These are phyloP conservation scores for Furcifer pardalis DNA, from an alignment of 2,797 vertebrate genomes.

Conservation along the genomic window DNA sequence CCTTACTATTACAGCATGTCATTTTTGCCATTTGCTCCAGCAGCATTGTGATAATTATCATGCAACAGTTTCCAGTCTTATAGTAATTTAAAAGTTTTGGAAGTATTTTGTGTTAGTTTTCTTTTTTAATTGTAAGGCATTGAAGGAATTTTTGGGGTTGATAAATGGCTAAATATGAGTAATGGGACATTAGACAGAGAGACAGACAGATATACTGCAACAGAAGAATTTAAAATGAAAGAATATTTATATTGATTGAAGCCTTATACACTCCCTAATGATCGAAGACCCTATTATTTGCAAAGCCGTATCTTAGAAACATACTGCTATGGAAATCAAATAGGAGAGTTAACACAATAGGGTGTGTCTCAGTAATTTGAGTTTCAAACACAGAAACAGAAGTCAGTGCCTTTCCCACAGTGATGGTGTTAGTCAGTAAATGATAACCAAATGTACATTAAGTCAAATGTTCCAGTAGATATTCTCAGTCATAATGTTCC, in stretches of 20 bases:
- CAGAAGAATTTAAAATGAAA: slow-evolving; percentile 59
- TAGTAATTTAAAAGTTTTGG: slow-evolving; percentile 7
- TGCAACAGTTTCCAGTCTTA: slow-evolving; percentile 42
- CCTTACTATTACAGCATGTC: not conserved
- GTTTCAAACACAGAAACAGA: not conserved
- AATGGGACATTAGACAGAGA: not conserved
- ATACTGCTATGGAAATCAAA: slow-evolving; percentile 60
- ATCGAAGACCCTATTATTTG: slow-evolving; percentile 69
- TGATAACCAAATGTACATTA: not conserved
- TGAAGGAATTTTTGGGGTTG: not conserved
- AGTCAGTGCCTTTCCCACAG: not conserved
- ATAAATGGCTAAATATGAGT: too few species aligned
- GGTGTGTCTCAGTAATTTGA: slow-evolving; percentile 37
- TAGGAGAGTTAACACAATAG: not conserved
- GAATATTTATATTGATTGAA: slow-evolving; percentile 50
- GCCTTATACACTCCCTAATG: slow-evolving; percentile 59
- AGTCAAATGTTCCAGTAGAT: not conserved
- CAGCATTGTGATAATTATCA: slow-evolving; percentile 42
- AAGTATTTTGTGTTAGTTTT: not conserved
- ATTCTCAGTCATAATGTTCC: slow-evolving; percentile 4
- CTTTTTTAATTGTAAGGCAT: not conserved
- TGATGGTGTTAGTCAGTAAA: not conserved
- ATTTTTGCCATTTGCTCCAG: not conserved
- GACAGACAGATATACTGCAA: not conserved
- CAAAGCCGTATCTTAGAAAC: slow-evolving; percentile 68